Evolutionary conservation across 2,888 invertebrate species (phyloP), one percentile per base, ranked within the genome.

Genomic region (Macrophya annulata): DNA sequence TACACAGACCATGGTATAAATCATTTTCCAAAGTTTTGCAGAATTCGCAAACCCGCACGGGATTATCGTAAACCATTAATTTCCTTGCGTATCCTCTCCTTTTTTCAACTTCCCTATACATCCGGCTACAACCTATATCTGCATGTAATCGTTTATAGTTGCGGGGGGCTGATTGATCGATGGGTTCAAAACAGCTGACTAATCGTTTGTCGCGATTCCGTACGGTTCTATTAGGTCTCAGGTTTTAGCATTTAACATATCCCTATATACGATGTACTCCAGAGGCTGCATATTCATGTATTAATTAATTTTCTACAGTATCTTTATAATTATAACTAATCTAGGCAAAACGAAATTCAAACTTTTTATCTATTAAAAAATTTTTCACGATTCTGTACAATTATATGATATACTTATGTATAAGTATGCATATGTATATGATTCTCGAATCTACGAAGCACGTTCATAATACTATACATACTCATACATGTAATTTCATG

Each of bases 171-270:
- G 55, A 51, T 77, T 77, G 77, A 77, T 77, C 12, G 77, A 77
- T 77, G 77, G 77, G 25, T n/a, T 12, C 15, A 77, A 77, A 77
- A 77, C 0, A 77, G 77, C 77, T 77, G 77, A 77, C 55, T 77
- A 77, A 77, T 51, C 55, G 37, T 37, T 25, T 6, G 43, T 74
- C 31, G 25, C 17, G 25, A 77, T 55, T 55, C n/a, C 15, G 31
- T 17, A 55, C 37, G 71, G 31, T 72, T 37, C 71, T 55, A 55
- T 17, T 55, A 55, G 17, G 55, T 55, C 55, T 55, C 55, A 55
- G n/a, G 55, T 55, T 55, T 2, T 8, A 55, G n/a, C 55, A n/a
- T 2, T 55, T n/a, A 55, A 55, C 55, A 55, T 51, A 51, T 55
- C 55, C n/a, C 55, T 55, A 55, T 55, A n/a, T 51, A 51, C 6